Evolutionary conservation across 1,140 invertebrate species (phyloP), one percentile per base, ranked within the genome.

Genomic region (Drosophila albomicans): DNA sequence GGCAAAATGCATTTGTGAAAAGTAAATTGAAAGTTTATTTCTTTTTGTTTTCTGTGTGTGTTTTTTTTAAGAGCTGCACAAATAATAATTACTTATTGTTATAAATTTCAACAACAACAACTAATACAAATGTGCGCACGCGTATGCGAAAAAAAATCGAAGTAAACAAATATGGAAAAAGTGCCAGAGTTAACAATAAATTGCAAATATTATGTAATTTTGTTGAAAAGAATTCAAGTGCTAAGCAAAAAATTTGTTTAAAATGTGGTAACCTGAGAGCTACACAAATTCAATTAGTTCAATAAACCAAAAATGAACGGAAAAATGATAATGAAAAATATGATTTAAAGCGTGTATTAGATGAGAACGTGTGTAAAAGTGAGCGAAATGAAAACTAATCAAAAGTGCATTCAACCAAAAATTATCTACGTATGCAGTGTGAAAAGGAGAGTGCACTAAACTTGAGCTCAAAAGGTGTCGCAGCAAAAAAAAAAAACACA

Each of bases 321-420:
- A 15, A 15, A 15, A 15, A 15, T 15, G 15, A 15, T 15, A 15
- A 15, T 15, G 15, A 15, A 15, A 15, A 20, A 38, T 59, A 25
- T 45, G 8, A 5, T 20, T 30, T 32, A 32, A n/a, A 54, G 4
- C 3, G 5, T 13, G 30, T 7, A 25, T 10, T 5, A 28, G 15
- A 32, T n/a, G 28, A 13, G 16, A 13, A 35, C n/a, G n/a, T 25
- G 20, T 25, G 20, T 2, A 35, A 8, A 43, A 30, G 16, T 35
- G 28, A 67, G 25, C 45, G 20, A 57, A 38, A 25, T 49, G 20
- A 70, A 58, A 64, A 52, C 71, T 75, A 79, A 82, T 76, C 51
- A 79, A 84, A 84, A 88, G 85, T 88, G 85, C 85, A 89, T 88
- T 88, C 81, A 89, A 88, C 85, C 71, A 88, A 81, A 81, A 78